These are phyloP conservation scores for Cariama cristata DNA, from an alignment of 2,113 vertebrate genomes.

Conservation along the genomic window DNA sequence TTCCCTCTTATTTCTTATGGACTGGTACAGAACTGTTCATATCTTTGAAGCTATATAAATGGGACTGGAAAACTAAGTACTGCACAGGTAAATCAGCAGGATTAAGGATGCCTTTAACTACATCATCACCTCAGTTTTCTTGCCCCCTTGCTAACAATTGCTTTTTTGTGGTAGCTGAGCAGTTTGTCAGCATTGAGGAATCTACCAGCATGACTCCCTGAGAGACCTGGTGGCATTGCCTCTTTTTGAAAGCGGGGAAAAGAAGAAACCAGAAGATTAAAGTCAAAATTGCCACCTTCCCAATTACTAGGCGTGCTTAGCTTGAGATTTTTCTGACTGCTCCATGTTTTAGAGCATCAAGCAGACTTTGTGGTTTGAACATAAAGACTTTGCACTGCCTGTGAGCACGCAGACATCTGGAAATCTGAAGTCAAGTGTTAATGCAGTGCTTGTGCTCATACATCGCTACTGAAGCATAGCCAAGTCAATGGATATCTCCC, in stretches of 20 bases:
- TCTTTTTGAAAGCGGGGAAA: not conserved
- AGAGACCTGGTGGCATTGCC: not conserved
- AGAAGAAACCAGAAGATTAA: not conserved
- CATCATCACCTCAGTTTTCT: not conserved
- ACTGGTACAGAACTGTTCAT: not conserved
- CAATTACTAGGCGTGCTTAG: not conserved
- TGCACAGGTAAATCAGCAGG: not conserved
- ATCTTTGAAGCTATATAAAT: not conserved
- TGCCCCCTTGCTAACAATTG: not conserved
- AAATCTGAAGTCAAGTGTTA: not conserved
- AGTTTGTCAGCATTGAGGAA: not conserved
- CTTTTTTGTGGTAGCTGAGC: not conserved
- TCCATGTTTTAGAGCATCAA: not conserved
- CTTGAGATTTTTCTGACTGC: not conserved
- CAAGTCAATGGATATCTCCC: not conserved
- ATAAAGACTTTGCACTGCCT: not conserved
- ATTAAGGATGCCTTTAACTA: not conserved
- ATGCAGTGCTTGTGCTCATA: not conserved
- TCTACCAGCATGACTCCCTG: not conserved
- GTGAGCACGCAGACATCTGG: not conserved
- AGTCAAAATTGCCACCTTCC: not conserved
- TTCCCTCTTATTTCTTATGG: not conserved
- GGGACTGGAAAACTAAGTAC: not conserved
- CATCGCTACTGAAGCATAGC: not conserved
- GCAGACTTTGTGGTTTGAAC: not conserved